These are phyloP conservation scores for Sarcophaga variegata DNA, from an alignment of 2,888 invertebrate genomes.

Conservation along the genomic window DNA sequence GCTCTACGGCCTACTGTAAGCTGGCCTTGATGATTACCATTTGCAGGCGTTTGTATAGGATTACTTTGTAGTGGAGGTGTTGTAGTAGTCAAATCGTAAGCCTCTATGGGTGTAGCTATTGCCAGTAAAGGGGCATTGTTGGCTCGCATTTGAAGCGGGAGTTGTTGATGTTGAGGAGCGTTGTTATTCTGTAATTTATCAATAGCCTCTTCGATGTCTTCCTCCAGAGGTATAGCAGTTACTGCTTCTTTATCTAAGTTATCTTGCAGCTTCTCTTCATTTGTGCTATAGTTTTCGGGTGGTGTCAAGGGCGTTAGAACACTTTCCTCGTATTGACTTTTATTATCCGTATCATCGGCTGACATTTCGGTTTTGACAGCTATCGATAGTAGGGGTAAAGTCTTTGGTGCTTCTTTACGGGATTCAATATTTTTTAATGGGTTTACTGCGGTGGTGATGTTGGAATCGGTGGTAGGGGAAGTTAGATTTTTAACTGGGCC, in stretches of 20 bases:
- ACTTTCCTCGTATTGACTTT: slow-evolving; percentile 80
- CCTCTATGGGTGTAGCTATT: slow-evolving; percentile 71
- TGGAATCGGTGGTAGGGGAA: slow-evolving; percentile 71
- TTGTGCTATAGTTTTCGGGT: slow-evolving; percentile 78
- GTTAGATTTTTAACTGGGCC: slow-evolving; percentile 80
- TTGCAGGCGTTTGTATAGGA: slow-evolving; percentile 71
- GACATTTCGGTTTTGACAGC: slow-evolving; percentile 78
- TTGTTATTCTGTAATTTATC: slow-evolving; percentile 80
- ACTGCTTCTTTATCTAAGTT: slow-evolving; percentile 56
- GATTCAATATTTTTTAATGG: slow-evolving; percentile 63
- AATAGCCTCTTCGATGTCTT: slow-evolving; percentile 78
- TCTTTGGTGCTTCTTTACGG: slow-evolving; percentile 52
- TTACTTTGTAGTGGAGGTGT: slow-evolving; percentile 83
- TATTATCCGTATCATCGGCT: slow-evolving; percentile 75
- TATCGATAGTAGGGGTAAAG: slow-evolving; percentile 63
- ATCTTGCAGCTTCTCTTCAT: slow-evolving; percentile 77
- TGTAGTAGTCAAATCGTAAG: slow-evolving; percentile 81
- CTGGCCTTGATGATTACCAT: slow-evolving; percentile 70
- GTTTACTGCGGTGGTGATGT: slow-evolving; percentile 66
- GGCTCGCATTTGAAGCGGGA: slow-evolving; percentile 9
- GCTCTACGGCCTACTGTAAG: slow-evolving; percentile 82
- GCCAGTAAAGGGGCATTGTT: slow-evolving; percentile 34
- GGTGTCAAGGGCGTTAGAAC: slow-evolving; percentile 80
- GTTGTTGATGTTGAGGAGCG: slow-evolving; percentile 33
- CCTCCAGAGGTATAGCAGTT: slow-evolving; percentile 71